phyloP scores from a whole-genome alignment of 2,888 invertebrate species.

The Strigamia maritima region DNA sequence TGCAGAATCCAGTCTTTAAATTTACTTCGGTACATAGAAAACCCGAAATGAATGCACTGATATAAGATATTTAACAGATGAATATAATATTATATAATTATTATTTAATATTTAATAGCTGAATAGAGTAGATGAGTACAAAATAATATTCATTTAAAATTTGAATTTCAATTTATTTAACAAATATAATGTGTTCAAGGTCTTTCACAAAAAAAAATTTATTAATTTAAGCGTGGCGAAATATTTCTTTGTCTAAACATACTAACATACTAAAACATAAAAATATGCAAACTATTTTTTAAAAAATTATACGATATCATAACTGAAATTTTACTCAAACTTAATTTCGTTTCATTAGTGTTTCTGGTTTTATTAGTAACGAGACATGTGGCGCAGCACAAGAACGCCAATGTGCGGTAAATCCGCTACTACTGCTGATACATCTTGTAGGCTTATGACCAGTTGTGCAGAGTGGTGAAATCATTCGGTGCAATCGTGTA shows the following conservation, averaged over 20 bases:
- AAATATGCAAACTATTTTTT: too few relatives aligned
- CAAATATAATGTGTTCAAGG: too few relatives aligned
- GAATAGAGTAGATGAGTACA: too few relatives aligned
- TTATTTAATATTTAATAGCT: too few relatives aligned
- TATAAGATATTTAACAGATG: neutral
- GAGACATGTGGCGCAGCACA: conserved; percentile 21
- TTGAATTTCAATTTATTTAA: too few relatives aligned
- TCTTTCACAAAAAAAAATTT: too few relatives aligned
- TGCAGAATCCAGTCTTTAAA: neutral
- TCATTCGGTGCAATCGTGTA: neutral
- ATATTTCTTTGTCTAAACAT: too few relatives aligned
- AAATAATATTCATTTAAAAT: too few relatives aligned
- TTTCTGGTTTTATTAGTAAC: neutral
- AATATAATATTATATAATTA: too few relatives aligned
- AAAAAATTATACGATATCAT: too few relatives aligned
- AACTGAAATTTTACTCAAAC: neutral
- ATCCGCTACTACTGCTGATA: conserved; percentile 1
- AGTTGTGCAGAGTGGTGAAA: neutral
- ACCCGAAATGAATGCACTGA: neutral
- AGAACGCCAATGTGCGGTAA: conserved; percentile 4
- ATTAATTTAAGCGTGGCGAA: too few relatives aligned
- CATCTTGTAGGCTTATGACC: conserved; percentile 2
- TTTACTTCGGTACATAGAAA: neutral
- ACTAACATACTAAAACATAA: too few relatives aligned
- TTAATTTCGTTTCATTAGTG: neutral